phyloP scores from a whole-genome alignment of 1,140 invertebrate species.

The Heliconius hewitsoni region DNA sequence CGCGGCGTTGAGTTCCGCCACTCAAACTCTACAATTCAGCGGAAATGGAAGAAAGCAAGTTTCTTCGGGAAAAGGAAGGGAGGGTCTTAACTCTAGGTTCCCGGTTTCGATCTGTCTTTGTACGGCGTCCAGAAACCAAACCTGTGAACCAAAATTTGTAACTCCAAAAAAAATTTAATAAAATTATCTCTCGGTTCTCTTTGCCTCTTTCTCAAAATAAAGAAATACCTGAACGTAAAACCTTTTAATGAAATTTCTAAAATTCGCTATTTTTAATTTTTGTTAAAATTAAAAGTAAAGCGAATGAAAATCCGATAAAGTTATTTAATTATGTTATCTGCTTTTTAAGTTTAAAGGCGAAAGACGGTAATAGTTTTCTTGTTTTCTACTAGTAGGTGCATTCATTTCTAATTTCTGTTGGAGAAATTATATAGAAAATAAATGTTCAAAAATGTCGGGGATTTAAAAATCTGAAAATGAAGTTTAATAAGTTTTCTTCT shows the following conservation, averaged over 20 bases:
- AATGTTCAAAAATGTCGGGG: not conserved
- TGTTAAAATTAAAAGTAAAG: conserved; percentile 2
- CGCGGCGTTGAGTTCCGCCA: too few relatives aligned
- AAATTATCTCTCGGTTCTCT: too few relatives aligned
- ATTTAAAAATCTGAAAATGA: not conserved
- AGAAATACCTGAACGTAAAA: not conserved
- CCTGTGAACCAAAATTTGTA: too few relatives aligned
- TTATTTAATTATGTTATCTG: conserved; percentile 13
- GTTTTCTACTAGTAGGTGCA: not conserved
- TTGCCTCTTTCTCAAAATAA: too few relatives aligned
- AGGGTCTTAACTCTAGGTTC: too few relatives aligned
- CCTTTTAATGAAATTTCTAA: not conserved
- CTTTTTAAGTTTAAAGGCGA: conserved; percentile 7
- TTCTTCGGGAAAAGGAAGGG: too few relatives aligned
- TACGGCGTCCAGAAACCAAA: too few relatives aligned
- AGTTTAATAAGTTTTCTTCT: not conserved
- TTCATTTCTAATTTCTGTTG: conserved; percentile 10
- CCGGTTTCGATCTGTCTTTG: too few relatives aligned
- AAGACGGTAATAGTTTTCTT: conserved; percentile 14
- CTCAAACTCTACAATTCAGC: too few relatives aligned
- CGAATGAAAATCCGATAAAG: conserved; percentile 12
- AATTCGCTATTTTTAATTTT: not conserved
- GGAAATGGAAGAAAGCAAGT: too few relatives aligned
- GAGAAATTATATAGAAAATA: conserved; percentile 1
- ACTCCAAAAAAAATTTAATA: too few relatives aligned